A percentile compares a stretch with the other conserved stretches of the same genome.
These are phyloP conservation scores for Rhyacophila brunnea DNA, from an alignment of 1,140 invertebrate species.

Conservation along the genomic window DNA sequence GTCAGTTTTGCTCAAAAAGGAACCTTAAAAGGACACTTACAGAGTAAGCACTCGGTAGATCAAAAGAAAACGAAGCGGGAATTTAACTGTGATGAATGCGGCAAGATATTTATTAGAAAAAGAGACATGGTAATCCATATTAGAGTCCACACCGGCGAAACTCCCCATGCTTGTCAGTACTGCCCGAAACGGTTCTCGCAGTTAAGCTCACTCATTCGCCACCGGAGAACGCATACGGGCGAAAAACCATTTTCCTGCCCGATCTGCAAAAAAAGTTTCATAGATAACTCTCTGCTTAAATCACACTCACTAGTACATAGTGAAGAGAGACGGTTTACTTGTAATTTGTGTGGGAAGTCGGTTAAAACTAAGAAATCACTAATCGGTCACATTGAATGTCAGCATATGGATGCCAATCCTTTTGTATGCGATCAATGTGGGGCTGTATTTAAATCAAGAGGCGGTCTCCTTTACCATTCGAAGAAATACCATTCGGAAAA, in stretches of 20 bases:
- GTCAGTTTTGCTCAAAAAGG: constrained; percentile 54
- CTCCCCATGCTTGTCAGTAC: constrained; percentile 17
- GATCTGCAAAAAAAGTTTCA: constrained; percentile 65
- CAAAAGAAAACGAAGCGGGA: constrained; percentile 39
- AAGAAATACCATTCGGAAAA: constrained; percentile 24
- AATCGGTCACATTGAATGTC: constrained; percentile 44
- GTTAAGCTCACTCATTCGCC: constrained; percentile 38
- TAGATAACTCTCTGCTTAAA: constrained; percentile 32
- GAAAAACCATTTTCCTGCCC: constrained; percentile 65
- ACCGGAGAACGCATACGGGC: constrained; percentile 73
- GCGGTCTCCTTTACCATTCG: constrained; percentile 38
- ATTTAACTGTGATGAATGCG: constrained; percentile 47
- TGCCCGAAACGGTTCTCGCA: constrained; percentile 23
- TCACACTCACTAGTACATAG: constrained; percentile 63
- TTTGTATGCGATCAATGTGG: constrained; percentile 64
- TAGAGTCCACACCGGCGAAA: constrained; percentile 27
- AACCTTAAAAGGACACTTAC: constrained; percentile 50
- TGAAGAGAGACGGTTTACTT: constrained; percentile 66
- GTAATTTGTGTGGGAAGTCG: constrained; percentile 65
- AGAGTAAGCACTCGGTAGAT: constrained; percentile 50
- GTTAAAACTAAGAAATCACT: constrained; percentile 55
- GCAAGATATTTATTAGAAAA: constrained; percentile 48
- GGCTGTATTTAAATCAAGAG: constrained; percentile 60
- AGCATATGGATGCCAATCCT: constrained; percentile 48
- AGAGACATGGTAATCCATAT: constrained; percentile 47